These are phyloP conservation scores for Metopia argyrocephala DNA, from an alignment of 2,888 invertebrate genomes.

Conservation along the genomic window DNA sequence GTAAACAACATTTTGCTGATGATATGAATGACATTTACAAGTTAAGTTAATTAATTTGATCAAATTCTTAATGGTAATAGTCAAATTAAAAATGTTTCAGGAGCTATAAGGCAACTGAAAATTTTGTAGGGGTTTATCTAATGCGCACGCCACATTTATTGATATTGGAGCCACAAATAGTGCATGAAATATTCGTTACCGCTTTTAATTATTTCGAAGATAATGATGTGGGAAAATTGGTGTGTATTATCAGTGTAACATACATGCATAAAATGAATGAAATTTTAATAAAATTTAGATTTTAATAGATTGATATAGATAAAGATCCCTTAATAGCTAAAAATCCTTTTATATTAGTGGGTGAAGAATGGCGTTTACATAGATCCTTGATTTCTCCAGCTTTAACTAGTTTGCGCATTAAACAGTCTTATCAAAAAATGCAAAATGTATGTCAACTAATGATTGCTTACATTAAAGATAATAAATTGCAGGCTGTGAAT, in stretches of 20 bases:
- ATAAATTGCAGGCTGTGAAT: slow-evolving; percentile 72
- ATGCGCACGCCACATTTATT: slow-evolving; percentile 76
- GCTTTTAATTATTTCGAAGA: slow-evolving; percentile 78
- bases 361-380: slow-evolving; percentile 79
- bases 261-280: neutral
- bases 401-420: slow-evolving; percentile 79
- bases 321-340: slow-evolving; percentile 79
- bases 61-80: neutral
- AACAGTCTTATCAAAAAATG: slow-evolving; percentile 79
- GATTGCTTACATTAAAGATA: slow-evolving; percentile 2
- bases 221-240: slow-evolving; percentile 71
- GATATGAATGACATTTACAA: slow-evolving; percentile 78
- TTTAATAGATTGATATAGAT: slow-evolving; percentile 72
- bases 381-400: slow-evolving; percentile 79
- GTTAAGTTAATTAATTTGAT: slow-evolving; percentile 67
- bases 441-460: slow-evolving; percentile 74
- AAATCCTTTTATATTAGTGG: slow-evolving; percentile 79
- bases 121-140: slow-evolving; percentile 78
- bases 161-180: slow-evolving; percentile 76
- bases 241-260: slow-evolving; percentile 33
- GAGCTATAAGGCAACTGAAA: slow-evolving; percentile 70
- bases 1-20: slow-evolving; percentile 74
- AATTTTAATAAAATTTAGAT: neutral
- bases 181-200: slow-evolving; percentile 78
- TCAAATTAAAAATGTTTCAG: slow-evolving; percentile 65